phyloP scores from a whole-genome alignment of 1,140 invertebrate species.

The Bombus balteatus region DNA sequence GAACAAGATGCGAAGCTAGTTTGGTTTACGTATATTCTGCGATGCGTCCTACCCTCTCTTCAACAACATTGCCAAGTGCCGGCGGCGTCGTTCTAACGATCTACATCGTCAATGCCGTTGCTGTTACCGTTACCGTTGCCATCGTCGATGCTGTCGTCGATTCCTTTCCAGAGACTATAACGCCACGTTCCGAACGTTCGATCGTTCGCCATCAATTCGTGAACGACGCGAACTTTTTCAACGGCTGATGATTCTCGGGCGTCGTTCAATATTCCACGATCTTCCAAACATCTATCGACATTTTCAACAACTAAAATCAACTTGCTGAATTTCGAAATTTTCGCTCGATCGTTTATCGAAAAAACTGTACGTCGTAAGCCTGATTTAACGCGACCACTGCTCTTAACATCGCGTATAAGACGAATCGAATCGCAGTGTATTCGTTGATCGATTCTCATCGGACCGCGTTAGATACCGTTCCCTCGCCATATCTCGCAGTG shows the following conservation, averaged over 20 bases:
- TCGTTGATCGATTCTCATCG: background rate
- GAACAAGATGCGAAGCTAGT: slow-evolving; percentile 44
- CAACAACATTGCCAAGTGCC: slow-evolving; percentile 24
- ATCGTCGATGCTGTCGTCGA: background rate
- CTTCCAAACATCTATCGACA: too few relatives aligned
- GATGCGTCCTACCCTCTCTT: slow-evolving; percentile 29
- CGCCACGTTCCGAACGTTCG: background rate
- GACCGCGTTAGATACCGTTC: background rate
- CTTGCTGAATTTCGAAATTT: too few relatives aligned
- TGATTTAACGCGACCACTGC: too few relatives aligned
- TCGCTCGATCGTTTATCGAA: too few relatives aligned
- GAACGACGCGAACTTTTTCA: too few relatives aligned
- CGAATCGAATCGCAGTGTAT: background rate
- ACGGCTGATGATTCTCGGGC: too few relatives aligned
- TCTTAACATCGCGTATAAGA: background rate
- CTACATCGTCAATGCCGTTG: background rate
- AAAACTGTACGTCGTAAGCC: too few relatives aligned
- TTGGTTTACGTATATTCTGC: slow-evolving; percentile 29
- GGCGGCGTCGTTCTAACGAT: slow-evolving; percentile 30
- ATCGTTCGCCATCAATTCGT: background rate
- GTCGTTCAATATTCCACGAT: too few relatives aligned
- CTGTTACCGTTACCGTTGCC: background rate
- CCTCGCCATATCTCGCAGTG: background rate
- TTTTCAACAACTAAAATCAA: too few relatives aligned
- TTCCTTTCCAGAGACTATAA: background rate